Conservation (phyloP, 2,113 vertebrate species). For the Eupsittula cactorum region DNA sequence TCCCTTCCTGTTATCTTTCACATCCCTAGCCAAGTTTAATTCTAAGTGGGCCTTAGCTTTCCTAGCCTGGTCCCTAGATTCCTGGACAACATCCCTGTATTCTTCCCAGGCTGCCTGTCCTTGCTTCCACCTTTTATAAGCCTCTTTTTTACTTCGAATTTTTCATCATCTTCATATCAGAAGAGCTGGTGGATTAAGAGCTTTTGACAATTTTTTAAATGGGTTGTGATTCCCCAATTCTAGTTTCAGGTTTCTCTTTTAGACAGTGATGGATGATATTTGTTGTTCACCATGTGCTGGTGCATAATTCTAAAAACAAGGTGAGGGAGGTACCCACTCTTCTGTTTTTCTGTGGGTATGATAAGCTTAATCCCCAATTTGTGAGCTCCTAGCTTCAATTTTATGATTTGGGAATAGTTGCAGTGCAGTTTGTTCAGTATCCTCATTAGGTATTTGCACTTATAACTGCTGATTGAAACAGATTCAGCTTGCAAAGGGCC, state of each 20-base stretch:
- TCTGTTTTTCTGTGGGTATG: background rate
- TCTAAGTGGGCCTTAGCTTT: no score
- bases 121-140: no score
- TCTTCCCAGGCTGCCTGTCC: no score
- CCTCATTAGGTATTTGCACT: background rate
- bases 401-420: background rate
- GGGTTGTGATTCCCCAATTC: background rate
- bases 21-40: no score
- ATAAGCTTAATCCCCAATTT: background rate
- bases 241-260: background rate
- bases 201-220: background rate
- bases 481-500: background rate
- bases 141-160: no score
- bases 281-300: background rate
- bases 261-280: background rate
- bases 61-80: no score
- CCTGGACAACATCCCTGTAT: no score
- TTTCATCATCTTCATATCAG: background rate
- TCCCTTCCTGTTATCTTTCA: no score
- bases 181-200: background rate
- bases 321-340: background rate
- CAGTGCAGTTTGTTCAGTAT: background rate
- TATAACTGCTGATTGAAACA: slow-evolving; percentile 25
- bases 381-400: background rate
- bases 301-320: background rate